Evolutionary conservation across 2,797 vertebrate species (phyloP), one percentile per base, ranked within the genome.

Genomic region (Danio albolineatus): DNA sequence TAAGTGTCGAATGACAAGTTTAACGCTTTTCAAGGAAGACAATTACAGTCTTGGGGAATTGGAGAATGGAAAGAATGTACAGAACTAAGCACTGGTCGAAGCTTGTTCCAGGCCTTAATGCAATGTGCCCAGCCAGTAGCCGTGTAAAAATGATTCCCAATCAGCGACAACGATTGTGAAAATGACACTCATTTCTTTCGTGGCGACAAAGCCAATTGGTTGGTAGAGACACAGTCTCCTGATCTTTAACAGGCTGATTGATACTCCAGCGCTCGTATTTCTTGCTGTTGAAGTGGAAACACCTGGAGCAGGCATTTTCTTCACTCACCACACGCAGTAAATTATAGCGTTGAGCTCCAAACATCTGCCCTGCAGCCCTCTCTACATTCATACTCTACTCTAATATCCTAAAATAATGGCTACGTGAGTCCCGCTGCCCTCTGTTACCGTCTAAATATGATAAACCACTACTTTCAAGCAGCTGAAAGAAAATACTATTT

Each of bases 261-360:
- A 92, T 91, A 89, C 87, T 87, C 88, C 90, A 91, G 91, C 85
- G 79, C 73, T 84, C 69, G 56, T 86, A 85, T 87, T 87, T 87
- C 89, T 91, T 86, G 87, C 89, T 87, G 90, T 79, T 90, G 92
- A 92, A 91, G 90, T 87, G 90, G 90, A 89, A 93, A 92, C 91
- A 93, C 92, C 92, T 93, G 93, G 92, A 91, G 87, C 86, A 89
- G 85, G 73, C 87, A 84, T 80, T 91, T 86, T 89, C 86, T 86
- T 89, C 73, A 83, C 88, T 91, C 90, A 90, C 92, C 92, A 86
- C 92, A 90, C 85, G 86, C 89, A 89, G 87, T 93, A 92, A 91
- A 94, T 93, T 89, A 90, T 89, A 89, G 88, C 86, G 89, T 90
- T 88, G 87, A 86, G 83, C 84, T 87, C 77, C 78, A 85, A 89